Percentiles rank a stretch among this genome's conserved stretches.
These are phyloP conservation scores for Belonocnema kinseyi DNA, from an alignment of 1,140 invertebrate species.

Conservation along the genomic window DNA sequence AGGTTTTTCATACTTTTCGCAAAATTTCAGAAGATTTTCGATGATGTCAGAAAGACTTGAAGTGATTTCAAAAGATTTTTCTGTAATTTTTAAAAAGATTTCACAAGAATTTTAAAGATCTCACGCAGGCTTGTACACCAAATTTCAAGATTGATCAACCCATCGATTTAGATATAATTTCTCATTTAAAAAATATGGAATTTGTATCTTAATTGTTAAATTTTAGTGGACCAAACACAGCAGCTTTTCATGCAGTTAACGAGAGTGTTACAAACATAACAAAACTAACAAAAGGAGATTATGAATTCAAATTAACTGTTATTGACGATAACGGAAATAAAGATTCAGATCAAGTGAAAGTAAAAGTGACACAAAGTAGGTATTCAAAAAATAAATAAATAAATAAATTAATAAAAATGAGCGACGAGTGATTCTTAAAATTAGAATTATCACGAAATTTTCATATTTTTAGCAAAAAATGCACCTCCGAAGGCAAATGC, in stretches of 20 bases:
- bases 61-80: too few species aligned
- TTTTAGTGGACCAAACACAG: constrained; percentile 78
- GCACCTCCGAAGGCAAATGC: constrained; percentile 91
- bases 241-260: constrained; percentile 73
- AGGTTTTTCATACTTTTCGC: too few species aligned
- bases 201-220: neutral
- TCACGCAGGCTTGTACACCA: too few species aligned
- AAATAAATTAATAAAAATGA: too few species aligned
- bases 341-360: constrained; percentile 81
- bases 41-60: too few species aligned
- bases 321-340: constrained; percentile 90
- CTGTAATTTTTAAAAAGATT: too few species aligned
- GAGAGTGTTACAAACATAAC: constrained; percentile 85
- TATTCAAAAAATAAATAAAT: too few species aligned
- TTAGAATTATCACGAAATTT: constrained; percentile 33
- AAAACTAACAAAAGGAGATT: constrained; percentile 88
- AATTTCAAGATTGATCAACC: too few species aligned
- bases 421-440: neutral
- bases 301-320: constrained; percentile 89
- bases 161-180: too few species aligned
- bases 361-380: constrained; percentile 94
- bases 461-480: constrained; percentile 85
- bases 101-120: too few species aligned
- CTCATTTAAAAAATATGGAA: too few species aligned
- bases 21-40: too few species aligned